Evolutionary conservation across 2,888 invertebrate species (phyloP), one percentile per base, ranked within the genome.

Genomic region (Ramazzottius varieornatus): DNA sequence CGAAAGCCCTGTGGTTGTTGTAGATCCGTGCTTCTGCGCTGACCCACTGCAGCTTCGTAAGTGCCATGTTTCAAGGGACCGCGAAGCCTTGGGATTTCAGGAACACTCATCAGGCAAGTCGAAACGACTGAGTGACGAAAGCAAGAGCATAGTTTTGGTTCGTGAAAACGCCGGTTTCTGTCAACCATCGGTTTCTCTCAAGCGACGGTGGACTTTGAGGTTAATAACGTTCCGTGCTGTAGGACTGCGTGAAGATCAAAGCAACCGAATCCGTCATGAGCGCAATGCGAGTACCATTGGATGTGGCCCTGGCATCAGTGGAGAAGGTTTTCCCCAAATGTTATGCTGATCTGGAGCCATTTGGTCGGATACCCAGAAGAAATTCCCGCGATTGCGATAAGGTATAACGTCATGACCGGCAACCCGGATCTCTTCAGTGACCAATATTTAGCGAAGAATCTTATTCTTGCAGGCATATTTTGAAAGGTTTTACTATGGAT

Each of bases 281-380:
- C 64, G 88, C 87, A 0, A 81, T 89, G 65, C 83, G 86, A 71
- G 82, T 92, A 29, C 79, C 81, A 0, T 78, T 80, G 67, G 78
- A 80, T 64, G 83, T 88, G 73, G 92, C 89, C 0, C 77, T 81
- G 24, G 81, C 81, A 33, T 83, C 86, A 0, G 85, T 94, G 32
- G 85, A 92, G 69, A 81, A 84, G 72, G 92, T 93, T 0, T 94
- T 94, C 76, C 81, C 84, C 0, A 86, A 83, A 74, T 94, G 94
- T 75, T 93, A 93, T 73, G 82, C 82, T 32, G 93, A 94, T 75
- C 78, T 92, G 70, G 94, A 94, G 73, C 94, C 94, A 0, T 82
- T 93, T 64, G 92, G 92, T 0, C 68, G 79, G 46, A 70, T 75
- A 32, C 67, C 74, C n/a, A 68, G 74, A 32, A 67, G 74, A 2